These are phyloP conservation scores for Ceyx melanurus DNA, from an alignment of 2,113 vertebrate genomes.

Conservation along the genomic window DNA sequence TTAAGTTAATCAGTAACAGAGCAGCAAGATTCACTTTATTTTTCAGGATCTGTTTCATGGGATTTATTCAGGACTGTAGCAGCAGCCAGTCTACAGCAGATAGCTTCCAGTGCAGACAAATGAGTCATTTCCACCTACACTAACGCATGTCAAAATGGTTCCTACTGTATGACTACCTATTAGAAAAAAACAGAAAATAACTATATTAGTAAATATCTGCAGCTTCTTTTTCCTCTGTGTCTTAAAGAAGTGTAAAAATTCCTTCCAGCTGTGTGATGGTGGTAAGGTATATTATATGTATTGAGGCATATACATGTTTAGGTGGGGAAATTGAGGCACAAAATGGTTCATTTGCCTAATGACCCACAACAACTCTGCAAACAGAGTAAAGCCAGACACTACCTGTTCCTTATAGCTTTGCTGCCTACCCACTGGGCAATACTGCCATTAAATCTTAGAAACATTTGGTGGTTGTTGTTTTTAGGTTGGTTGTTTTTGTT, in stretches of 20 bases:
- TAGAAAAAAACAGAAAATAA: slow-evolving; percentile 43
- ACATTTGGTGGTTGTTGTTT: not conserved
- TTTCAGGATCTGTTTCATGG: slow-evolving; percentile 17
- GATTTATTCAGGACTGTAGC: slow-evolving; percentile 43
- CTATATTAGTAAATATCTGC: not conserved
- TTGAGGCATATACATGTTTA: not conserved
- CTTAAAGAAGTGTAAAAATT: not conserved
- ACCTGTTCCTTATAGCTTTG: not conserved
- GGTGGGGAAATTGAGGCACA: not conserved
- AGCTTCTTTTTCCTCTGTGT: not conserved
- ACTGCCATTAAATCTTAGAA: not conserved
- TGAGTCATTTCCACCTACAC: slow-evolving; percentile 72
- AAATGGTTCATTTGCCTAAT: not conserved
- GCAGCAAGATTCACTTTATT: not conserved
- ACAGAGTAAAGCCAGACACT: not conserved
- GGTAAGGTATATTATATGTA: not conserved
- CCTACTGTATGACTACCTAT: slow-evolving; percentile 47
- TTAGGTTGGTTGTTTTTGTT: no score
- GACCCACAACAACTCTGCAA: not conserved
- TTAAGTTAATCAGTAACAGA: slow-evolving; percentile 2
- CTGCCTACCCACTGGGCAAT: not conserved
- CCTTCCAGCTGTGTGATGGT: not conserved
- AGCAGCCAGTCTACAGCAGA: slow-evolving; percentile 53
- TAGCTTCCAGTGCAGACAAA: slow-evolving; percentile 53
- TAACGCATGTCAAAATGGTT: slow-evolving; percentile 65